A percentile compares a stretch with the other conserved stretches of the same genome.
Conservation (phyloP, 2,797 vertebrate genomes). For the Sebastes hubbsi region DNA sequence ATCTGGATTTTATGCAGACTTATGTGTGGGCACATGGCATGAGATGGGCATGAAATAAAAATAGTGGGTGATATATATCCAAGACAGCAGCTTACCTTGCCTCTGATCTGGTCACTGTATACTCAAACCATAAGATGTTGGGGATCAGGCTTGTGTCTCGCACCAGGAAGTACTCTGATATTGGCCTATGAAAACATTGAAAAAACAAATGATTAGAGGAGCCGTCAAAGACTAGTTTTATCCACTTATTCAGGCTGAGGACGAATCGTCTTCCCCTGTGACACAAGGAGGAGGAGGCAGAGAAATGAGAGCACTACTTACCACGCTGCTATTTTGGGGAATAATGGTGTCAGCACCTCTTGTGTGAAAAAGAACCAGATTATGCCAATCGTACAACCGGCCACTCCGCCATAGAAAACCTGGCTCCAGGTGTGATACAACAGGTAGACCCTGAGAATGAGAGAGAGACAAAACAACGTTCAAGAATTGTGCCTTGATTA, state of each 20-base stretch:
- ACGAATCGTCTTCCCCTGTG: constrained; percentile 33
- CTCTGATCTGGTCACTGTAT: constrained; percentile 98
- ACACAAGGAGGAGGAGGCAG: constrained; percentile 15
- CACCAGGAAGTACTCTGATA: constrained; percentile 98
- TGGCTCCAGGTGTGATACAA: constrained; percentile 98
- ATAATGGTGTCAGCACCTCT: constrained; percentile 96
- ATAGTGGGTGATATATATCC: neutral
- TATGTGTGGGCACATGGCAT: neutral
- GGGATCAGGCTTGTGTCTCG: constrained; percentile 99
- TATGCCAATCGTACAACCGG: constrained; percentile 89
- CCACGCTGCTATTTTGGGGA: constrained; percentile 98
- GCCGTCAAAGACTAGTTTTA: neutral
- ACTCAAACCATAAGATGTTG: constrained; percentile 99
- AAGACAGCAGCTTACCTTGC: constrained; percentile 85
- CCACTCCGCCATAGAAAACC: constrained; percentile 92
- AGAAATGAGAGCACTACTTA: constrained; percentile 75
- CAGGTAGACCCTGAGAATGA: constrained; percentile 90
- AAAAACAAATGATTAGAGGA: neutral
- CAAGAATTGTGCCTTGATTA: neutral
- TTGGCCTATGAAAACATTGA: constrained; percentile 83
- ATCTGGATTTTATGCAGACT: neutral
- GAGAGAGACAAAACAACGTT: constrained; percentile 9
- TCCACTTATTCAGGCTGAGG: constrained; percentile 18
- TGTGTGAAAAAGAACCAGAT: constrained; percentile 97
- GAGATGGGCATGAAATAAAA: neutral